phyloP scores from a whole-genome alignment of 2,113 vertebrate genomes.

The Megaceryle torquata region DNA sequence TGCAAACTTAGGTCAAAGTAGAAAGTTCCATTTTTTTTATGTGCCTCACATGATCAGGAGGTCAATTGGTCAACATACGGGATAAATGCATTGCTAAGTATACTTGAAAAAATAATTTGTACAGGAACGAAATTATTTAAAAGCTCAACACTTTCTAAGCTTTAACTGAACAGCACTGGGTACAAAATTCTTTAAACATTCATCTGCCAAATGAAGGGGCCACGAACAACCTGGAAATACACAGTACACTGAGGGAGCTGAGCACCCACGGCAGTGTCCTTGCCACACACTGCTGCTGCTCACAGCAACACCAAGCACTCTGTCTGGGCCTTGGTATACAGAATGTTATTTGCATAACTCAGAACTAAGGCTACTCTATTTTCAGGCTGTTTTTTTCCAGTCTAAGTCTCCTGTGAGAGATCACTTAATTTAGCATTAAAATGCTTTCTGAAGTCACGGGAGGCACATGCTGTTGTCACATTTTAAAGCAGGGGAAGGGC shows the following conservation, averaged over 20 bases:
- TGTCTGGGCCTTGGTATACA: background rate
- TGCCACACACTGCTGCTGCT: background rate
- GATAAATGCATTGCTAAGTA: background rate
- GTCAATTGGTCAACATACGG: background rate
- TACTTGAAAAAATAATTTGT: background rate
- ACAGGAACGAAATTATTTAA: background rate
- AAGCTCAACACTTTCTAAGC: background rate
- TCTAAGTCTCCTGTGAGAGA: background rate
- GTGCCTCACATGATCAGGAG: background rate
- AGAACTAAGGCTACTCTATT: background rate
- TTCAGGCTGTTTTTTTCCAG: background rate
- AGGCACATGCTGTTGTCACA: background rate
- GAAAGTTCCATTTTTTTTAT: background rate
- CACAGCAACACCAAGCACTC: rapidly evolving
- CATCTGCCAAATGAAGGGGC: background rate
- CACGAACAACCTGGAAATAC: background rate
- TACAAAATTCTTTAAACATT: background rate
- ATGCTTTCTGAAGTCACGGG: background rate
- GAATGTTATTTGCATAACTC: background rate
- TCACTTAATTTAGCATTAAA: background rate
- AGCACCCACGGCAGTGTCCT: background rate
- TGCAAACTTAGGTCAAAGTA: background rate
- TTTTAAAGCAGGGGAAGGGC: background rate
- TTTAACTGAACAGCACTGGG: background rate
- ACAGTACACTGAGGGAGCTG: rapidly evolving